Base-by-base conservation (phyloP, 2,113 vertebrate genomes). In the Ondatra zibethicus region DNA sequence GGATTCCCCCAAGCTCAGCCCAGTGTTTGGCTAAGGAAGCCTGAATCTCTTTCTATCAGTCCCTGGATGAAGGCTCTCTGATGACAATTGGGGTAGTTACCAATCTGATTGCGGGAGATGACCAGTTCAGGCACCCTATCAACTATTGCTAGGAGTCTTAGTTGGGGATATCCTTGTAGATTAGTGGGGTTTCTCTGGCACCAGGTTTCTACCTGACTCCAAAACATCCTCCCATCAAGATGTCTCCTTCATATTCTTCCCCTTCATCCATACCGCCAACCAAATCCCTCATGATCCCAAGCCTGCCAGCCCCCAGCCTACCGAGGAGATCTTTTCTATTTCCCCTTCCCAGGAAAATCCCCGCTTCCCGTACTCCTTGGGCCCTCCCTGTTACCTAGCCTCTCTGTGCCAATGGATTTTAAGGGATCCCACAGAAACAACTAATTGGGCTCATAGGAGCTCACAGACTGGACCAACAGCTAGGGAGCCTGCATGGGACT, bases 101-200 rank as follows among this genome's bases (percentile, higher is more conserved):
- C 70, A 72, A 72, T 72, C 36, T 3, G 70, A 8, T 9, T 9
- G n/a, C 2, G 21, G 70, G 7, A 21, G 36, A 72, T 21, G 17
- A 0, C 0, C 36, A n/a, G 0, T 72, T 72, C 36, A 72, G 70
- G 36, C 36, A 0, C 0, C 17, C 36, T 72, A 72, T n/a, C 3
- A 19, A 21, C 36, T 72, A n/a, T 21, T 39, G 17, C 70, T 72
- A n/a, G 70, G 70, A 72, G 70, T 72, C 36, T n/a, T 72, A 0
- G 1, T 0, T 72, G 36, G 70, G 36, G 33, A 4, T 17, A n/a
- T 72, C 70, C 17, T 72, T n/a, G 16, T 72, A n/a, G 36, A n/a
- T n/a, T 2, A 1, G 17, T 72, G 36, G 68, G 68, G 17, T 72
- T 72, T 72, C 68, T 7, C 5, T 72, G 36, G 36, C 16, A 72